These are phyloP conservation scores for Araneus ventricosus DNA, from an alignment of 1,140 invertebrate genomes.

Conservation along the genomic window DNA sequence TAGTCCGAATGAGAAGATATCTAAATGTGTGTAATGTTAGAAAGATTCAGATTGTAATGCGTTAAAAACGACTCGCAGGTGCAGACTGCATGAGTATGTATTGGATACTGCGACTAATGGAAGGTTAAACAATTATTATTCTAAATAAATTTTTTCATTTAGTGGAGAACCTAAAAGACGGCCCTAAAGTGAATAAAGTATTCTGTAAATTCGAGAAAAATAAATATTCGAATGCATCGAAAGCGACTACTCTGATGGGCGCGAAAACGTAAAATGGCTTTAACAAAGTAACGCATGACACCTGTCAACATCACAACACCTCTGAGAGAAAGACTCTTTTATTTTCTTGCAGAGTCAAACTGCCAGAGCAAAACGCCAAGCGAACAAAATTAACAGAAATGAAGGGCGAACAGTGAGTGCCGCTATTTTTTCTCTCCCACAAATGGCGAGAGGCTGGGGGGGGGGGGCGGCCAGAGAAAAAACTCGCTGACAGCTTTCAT, in stretches of 20 bases:
- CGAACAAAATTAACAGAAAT: constrained; percentile 39
- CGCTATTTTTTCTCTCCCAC: not conserved
- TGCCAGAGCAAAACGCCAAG: not conserved
- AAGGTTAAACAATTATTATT: too few species aligned
- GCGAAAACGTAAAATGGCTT: not conserved
- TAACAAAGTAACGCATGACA: constrained; percentile 17
- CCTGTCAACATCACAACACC: constrained; percentile 19
- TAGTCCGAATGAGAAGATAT: too few species aligned
- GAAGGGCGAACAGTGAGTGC: constrained; percentile 11
- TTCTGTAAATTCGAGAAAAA: not conserved
- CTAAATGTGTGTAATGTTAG: too few species aligned
- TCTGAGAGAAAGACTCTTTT: constrained; percentile 12
- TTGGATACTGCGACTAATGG: too few species aligned
- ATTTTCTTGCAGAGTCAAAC: not conserved
- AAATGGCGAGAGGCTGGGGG: not conserved
- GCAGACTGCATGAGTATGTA: too few species aligned
- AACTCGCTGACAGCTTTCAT: constrained; percentile 57
- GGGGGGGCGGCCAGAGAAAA: not conserved
- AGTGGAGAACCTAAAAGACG: too few species aligned
- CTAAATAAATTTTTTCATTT: too few species aligned
- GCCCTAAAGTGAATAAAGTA: not conserved
- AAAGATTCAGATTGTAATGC: too few species aligned
- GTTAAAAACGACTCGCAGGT: too few species aligned
- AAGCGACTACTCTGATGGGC: not conserved
- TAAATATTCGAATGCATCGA: not conserved